Conservation (phyloP, 1,140 invertebrate species). For the Melipona quadrifasciata region DNA sequence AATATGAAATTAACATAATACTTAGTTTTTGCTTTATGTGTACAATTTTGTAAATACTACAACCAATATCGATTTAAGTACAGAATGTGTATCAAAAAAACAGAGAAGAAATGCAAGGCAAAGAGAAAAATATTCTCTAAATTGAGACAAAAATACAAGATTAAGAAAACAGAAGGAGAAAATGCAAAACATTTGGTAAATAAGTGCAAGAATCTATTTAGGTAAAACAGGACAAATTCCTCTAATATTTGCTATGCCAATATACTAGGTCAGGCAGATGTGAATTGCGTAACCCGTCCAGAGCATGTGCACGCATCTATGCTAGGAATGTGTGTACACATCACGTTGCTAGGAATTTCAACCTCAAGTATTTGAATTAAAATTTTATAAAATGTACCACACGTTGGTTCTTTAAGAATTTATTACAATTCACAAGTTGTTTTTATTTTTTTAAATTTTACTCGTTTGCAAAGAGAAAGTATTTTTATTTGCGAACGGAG, state of each 20-base stretch:
- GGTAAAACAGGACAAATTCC: neutral
- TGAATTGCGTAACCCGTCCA: neutral
- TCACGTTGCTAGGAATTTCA: slow-evolving; percentile 9
- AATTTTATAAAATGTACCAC: neutral
- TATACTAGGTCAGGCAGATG: slow-evolving; percentile 24
- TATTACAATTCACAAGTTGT: neutral
- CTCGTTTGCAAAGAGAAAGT: neutral
- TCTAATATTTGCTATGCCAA: slow-evolving; percentile 26
- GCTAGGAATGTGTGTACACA: slow-evolving; percentile 26
- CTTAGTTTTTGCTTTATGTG: no score
- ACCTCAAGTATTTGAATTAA: slow-evolving; percentile 24
- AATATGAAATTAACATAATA: no score
- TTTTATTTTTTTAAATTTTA: neutral
- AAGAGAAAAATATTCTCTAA: no score
- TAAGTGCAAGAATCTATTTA: neutral
- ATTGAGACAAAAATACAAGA: neutral
- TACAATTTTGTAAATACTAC: no score
- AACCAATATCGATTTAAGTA: no score
- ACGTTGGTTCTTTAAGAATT: neutral
- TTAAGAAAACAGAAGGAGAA: neutral
- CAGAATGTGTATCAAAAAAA: no score
- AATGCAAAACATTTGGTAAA: neutral
- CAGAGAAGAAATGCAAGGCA: no score
- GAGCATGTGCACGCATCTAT: slow-evolving; percentile 6
- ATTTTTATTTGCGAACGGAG: neutral